Percentiles rank a stretch among this genome's conserved stretches.
Evolutionary conservation across 2,797 vertebrate species (phyloP).

Genomic region (Periophthalmus magnuspinnatus): DNA sequence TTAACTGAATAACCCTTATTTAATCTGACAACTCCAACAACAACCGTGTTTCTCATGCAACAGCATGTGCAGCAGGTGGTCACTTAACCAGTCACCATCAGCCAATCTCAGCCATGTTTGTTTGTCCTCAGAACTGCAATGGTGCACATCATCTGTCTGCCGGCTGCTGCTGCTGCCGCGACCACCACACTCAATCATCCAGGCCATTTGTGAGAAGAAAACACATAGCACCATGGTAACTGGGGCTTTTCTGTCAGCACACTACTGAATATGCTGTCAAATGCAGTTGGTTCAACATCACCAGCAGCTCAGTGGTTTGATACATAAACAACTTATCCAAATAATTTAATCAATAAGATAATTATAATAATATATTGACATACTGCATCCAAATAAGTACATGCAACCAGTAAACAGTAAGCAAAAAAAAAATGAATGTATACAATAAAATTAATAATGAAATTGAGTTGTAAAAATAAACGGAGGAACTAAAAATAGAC

Average conservation of each 20-base stretch:
- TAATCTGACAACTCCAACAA: constrained; percentile 26
- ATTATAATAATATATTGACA: too few relatives aligned
- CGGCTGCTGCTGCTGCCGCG: neutral
- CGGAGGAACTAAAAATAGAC: too few relatives aligned
- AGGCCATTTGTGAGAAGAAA: constrained; percentile 46
- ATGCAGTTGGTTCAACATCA: neutral
- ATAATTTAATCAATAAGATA: too few relatives aligned
- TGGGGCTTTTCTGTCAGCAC: constrained; percentile 16
- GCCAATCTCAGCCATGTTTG: constrained; percentile 48
- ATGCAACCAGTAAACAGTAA: too few relatives aligned
- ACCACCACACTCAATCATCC: constrained; percentile 50
- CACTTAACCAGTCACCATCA: constrained; percentile 52
- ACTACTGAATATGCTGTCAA: constrained; percentile 17
- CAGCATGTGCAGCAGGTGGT: constrained; percentile 42
- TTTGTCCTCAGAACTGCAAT: constrained; percentile 55
- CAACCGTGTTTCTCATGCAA: constrained; percentile 19
- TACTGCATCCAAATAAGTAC: too few relatives aligned
- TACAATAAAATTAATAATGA: neutral
- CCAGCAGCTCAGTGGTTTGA: neutral
- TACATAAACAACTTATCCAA: neutral
- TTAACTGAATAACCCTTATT: neutral
- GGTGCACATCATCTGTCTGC: constrained; percentile 55
- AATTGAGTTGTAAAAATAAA: neutral
- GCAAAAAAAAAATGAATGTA: too few relatives aligned
- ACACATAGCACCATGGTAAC: constrained; percentile 31